phyloP scores from a whole-genome alignment of 2,113 vertebrate species.

The Pomatorhinus ruficollis region DNA sequence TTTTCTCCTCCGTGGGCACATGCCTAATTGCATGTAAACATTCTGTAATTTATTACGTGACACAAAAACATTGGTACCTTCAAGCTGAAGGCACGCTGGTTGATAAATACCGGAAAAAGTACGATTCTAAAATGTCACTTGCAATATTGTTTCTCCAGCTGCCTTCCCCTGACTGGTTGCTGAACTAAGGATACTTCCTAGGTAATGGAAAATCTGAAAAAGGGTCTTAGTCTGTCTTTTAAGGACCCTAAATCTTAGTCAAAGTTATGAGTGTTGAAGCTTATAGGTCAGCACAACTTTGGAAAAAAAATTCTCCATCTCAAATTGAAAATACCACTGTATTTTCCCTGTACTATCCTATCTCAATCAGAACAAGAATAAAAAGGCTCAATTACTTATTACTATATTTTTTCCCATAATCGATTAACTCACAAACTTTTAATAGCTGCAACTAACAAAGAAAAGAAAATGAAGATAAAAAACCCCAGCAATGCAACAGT shows the following conservation, averaged over 20 bases:
- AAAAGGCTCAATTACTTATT: neutral
- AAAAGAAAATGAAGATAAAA: neutral
- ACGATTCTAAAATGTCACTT: neutral
- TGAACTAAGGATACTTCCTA: neutral
- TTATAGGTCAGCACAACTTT: neutral
- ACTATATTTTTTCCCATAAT: neutral
- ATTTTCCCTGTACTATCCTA: neutral
- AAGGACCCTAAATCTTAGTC: neutral
- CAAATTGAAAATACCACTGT: neutral
- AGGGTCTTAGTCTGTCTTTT: neutral
- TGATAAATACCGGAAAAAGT: neutral
- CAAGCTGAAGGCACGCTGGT: neutral
- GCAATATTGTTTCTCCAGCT: neutral
- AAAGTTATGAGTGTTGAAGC: neutral
- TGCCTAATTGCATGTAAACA: conserved; percentile 51
- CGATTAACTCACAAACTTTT: neutral
- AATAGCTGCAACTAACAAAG: neutral
- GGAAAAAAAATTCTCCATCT: neutral
- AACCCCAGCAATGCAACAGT: neutral
- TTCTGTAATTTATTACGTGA: neutral
- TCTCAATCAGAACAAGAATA: neutral
- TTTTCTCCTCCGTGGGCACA: conserved; percentile 28
- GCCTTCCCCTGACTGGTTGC: neutral
- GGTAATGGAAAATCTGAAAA: neutral
- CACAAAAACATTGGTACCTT: conserved; percentile 24